A percentile compares a stretch with the other conserved stretches of the same genome.
These are phyloP conservation scores for Garrulus glandarius DNA, from an alignment of 2,797 vertebrate species.

Conservation along the genomic window DNA sequence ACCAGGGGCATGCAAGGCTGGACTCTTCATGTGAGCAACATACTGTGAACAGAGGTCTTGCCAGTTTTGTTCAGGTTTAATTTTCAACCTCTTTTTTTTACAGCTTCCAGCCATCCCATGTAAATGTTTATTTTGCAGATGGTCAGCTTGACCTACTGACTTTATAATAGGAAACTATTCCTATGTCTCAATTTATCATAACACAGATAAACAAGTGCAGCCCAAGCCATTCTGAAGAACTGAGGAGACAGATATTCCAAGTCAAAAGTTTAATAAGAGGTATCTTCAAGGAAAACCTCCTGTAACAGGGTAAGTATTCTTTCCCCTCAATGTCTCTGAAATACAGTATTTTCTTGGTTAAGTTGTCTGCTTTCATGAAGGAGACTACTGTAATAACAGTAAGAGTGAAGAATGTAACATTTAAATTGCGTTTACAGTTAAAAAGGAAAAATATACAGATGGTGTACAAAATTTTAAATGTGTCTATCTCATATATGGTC, in stretches of 20 bases:
- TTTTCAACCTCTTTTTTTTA: neutral
- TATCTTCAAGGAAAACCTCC: neutral
- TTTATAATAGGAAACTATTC: neutral
- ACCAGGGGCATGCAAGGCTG: neutral
- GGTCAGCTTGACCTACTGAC: neutral
- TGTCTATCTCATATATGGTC: neutral
- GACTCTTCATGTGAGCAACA: neutral
- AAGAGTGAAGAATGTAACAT: neutral
- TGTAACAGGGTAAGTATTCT: neutral
- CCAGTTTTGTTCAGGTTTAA: neutral
- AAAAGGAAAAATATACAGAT: neutral
- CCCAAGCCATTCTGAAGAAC: neutral
- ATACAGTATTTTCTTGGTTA: neutral
- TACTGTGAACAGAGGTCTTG: neutral
- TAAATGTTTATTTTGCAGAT: neutral
- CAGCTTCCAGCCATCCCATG: neutral
- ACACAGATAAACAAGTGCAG: neutral
- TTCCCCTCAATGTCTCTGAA: neutral
- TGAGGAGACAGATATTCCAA: neutral
- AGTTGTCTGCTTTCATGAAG: neutral
- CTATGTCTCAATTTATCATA: neutral
- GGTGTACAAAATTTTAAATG: neutral
- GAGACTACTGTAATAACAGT: neutral
- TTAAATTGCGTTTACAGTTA: neutral
- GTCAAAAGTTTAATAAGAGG: neutral